Evolutionary conservation across 2,113 vertebrate species (phyloP).

Genomic region (Sylvietta virens): DNA sequence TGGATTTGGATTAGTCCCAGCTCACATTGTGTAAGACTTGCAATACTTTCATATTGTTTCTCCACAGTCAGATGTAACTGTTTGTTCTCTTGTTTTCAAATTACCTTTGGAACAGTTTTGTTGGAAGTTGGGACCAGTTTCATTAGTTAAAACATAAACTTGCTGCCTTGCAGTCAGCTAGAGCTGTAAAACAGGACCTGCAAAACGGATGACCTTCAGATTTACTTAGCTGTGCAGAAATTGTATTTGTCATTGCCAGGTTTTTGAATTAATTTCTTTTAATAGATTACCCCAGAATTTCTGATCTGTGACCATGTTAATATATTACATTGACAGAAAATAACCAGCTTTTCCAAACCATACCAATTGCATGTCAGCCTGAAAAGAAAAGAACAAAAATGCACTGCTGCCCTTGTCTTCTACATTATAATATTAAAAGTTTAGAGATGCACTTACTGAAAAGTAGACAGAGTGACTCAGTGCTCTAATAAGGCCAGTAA

Average conservation of each 20-base stretch:
- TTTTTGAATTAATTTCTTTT: not conserved
- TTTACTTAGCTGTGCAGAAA: not conserved
- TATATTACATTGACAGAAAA: not conserved
- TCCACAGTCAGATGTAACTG: not conserved
- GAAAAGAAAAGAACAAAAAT: not conserved
- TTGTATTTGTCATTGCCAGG: not conserved
- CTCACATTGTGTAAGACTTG: conserved; percentile 16
- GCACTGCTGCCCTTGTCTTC: not conserved
- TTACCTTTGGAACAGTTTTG: conserved; percentile 27
- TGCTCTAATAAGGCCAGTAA: not conserved
- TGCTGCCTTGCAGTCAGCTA: not conserved
- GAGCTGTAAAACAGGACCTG: conserved; percentile 1
- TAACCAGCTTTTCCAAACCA: not conserved
- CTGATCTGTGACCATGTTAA: not conserved
- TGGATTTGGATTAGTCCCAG: conserved; percentile 56
- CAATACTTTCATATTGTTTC: conserved; percentile 19
- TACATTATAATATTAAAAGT: not conserved
- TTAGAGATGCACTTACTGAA: not conserved
- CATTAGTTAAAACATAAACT: conserved; percentile 16
- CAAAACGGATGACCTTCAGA: not conserved
- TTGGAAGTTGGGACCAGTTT: conserved; percentile 29
- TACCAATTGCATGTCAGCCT: not conserved
- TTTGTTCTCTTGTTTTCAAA: conserved; percentile 25
- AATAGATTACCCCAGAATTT: not conserved
- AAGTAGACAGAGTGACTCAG: not conserved